These are phyloP conservation scores for Porites cylindrica DNA, from an alignment of 92 coral and sea anemone species.

Conservation along the genomic window DNA sequence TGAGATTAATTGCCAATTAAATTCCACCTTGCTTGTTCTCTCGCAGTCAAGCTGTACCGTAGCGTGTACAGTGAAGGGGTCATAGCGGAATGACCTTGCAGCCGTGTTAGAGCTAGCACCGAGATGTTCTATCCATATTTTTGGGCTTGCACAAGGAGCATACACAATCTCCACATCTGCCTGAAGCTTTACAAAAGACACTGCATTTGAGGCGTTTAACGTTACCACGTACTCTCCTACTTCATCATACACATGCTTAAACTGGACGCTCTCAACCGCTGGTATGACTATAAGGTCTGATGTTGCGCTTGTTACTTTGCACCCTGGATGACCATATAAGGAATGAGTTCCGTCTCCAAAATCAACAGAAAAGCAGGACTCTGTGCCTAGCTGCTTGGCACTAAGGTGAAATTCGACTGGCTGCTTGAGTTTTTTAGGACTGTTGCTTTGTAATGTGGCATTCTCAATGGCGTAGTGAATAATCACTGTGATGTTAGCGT, in stretches of 20 bases:
- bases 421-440: slow-evolving; percentile 38
- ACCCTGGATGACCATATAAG: slow-evolving; percentile 37
- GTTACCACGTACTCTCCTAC: slow-evolving; percentile 38
- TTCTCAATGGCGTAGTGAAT: slow-evolving; percentile 32
- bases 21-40: slow-evolving; percentile 36
- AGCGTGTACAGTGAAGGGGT: slow-evolving; percentile 26
- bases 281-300: slow-evolving; percentile 5
- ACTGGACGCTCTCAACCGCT: slow-evolving; percentile 23
- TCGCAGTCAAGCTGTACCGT: slow-evolving; percentile 18
- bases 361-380: slow-evolving; percentile 53
- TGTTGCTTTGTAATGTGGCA: slow-evolving; percentile 33
- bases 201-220: slow-evolving; percentile 54
- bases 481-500: slow-evolving; percentile 7
- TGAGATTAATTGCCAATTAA: slow-evolving; percentile 27
- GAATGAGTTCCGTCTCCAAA: slow-evolving; percentile 42
- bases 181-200: slow-evolving; percentile 21
- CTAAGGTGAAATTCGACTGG: slow-evolving; percentile 37
- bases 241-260: slow-evolving; percentile 33
- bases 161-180: slow-evolving; percentile 12
- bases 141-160: slow-evolving; percentile 46
- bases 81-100: slow-evolving; percentile 15
- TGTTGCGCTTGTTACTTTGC: slow-evolving; percentile 1
- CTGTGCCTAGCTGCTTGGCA: slow-evolving; percentile 49
- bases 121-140: slow-evolving; percentile 24
- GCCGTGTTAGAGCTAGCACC: slow-evolving; percentile 20